Evolutionary conservation across 1,140 invertebrate species (phyloP).

Genomic region (Drosophila mauritiana): DNA sequence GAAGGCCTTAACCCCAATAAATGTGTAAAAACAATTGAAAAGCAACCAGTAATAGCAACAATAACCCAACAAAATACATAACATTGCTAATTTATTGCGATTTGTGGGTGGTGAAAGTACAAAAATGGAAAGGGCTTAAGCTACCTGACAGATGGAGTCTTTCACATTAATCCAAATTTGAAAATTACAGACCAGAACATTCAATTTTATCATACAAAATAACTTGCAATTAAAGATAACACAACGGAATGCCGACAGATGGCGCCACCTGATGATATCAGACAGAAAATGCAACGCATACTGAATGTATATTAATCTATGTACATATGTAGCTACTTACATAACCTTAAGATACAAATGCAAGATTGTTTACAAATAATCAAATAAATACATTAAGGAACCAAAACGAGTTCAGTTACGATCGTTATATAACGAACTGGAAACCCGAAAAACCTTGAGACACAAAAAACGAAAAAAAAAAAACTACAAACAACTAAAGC

Average conservation of each 20-base stretch:
- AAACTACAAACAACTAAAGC: slow-evolving; percentile 16
- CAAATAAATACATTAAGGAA: neutral
- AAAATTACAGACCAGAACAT: neutral
- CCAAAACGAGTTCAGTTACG: slow-evolving; percentile 7
- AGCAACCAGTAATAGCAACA: slow-evolving; percentile 14
- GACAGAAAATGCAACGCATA: no score
- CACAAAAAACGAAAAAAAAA: slow-evolving; percentile 1
- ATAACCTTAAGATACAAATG: no score
- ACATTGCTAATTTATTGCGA: neutral
- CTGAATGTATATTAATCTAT: no score
- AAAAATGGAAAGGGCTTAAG: neutral
- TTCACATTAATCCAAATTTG: neutral
- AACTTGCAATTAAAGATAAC: no score
- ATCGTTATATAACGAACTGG: slow-evolving; percentile 30
- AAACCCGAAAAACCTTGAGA: slow-evolving; percentile 20
- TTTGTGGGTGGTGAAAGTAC: slow-evolving; percentile 6
- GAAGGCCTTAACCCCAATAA: slow-evolving; percentile 73
- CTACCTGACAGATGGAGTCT: neutral
- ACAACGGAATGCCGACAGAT: no score
- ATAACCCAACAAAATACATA: slow-evolving; percentile 8
- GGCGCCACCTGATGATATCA: no score
- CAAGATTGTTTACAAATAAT: neutral
- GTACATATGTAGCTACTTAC: neutral
- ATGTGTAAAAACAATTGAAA: slow-evolving; percentile 71
- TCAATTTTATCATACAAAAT: neutral